Evolutionary conservation across 1,140 invertebrate species (phyloP), one percentile per base, ranked within the genome.

Genomic region (Brachionus manjavacas): DNA sequence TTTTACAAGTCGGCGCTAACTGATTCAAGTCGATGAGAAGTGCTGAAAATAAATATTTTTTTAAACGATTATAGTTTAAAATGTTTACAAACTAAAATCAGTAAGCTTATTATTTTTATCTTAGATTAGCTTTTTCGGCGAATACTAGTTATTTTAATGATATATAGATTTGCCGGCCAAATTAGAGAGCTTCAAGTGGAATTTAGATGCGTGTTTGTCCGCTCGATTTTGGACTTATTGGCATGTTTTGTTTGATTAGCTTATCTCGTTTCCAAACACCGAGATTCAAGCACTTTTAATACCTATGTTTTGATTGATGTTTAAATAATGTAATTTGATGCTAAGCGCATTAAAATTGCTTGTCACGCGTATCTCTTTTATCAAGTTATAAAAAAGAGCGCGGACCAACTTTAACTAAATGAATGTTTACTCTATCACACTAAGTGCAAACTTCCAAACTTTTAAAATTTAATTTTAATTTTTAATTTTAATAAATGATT

Each of bases 271-370:
- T 60, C 52, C 20, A 60, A 60, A 60, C 52, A 60, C 52, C 20
- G 52, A 60, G 52, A 9, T 60, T 60, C 16, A 23, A 60, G 52
- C 20, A 60, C 52, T 60, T 60, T 60, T 60, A 60, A 60, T 60
- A 60, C 52, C 52, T 60, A 25, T 60, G 52, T 60, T 60, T 60
- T 60, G 52, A 60, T 60, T 60, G 52, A 60, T 60, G 52, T 60
- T 60, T 60, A 60, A 60, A 60, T 60, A 60, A 60, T 60, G 52
- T 60, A 60, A 60, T 60, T 60, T 60, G 52, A 60, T 60, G 52
- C 52, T 60, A 60, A 60, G 52, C 16, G 16, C 52, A 60, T 60
- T 60, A 60, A 60, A 60, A 60, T 60, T 60, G 52, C 52, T 9
- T 60, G 52, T 60, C 52, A 60, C 52, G 20, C 52, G 1, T 60